Percentiles rank a stretch among this genome's conserved stretches.
phyloP scores from a whole-genome alignment of 2,113 vertebrate species.

The Alethe castanea region DNA sequence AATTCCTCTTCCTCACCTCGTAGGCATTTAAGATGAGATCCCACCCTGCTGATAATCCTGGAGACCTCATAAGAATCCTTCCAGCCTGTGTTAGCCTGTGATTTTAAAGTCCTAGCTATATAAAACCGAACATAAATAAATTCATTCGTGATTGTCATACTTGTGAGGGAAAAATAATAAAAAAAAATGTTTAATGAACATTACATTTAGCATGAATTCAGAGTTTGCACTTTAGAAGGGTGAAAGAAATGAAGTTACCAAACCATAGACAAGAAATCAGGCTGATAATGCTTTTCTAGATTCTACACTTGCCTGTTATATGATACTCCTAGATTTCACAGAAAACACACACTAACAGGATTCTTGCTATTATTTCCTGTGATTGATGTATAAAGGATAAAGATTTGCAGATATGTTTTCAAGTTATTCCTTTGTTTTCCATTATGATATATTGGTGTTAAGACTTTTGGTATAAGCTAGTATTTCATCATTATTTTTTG shows the following conservation, averaged over 20 bases:
- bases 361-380: neutral
- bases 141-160: neutral
- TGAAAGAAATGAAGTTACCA: neutral
- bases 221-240: neutral
- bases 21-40: neutral
- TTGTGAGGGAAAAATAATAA: accelerated
- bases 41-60: neutral
- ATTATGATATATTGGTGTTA: neutral
- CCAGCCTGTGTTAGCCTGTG: neutral
- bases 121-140: neutral
- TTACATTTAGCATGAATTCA: neutral
- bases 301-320: neutral
- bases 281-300: neutral
- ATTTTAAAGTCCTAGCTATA: neutral
- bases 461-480: neutral
- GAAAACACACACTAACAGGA: neutral
- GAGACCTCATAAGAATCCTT: neutral
- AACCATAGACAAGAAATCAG: neutral
- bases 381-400: neutral
- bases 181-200: neutral
- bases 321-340: neutral
- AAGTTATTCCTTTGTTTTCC: neutral
- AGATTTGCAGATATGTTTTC: neutral
- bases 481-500: conserved; percentile 11
- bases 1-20: neutral